Percentiles rank a stretch among this genome's conserved stretches.
phyloP scores from a whole-genome alignment of 2,113 vertebrate species.

The Limnothrissa miodon region DNA sequence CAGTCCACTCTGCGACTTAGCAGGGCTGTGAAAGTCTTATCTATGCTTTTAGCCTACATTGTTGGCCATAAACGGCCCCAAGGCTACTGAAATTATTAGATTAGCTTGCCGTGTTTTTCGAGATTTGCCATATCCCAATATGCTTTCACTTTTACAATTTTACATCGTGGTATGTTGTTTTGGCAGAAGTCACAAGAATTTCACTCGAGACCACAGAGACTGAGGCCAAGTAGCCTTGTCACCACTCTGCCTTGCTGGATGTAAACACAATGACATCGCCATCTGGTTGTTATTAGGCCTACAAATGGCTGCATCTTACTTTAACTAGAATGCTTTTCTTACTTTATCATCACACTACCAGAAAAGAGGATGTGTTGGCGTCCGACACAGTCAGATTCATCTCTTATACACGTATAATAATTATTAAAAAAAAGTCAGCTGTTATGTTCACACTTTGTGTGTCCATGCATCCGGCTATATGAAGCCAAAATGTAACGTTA shows the following conservation, averaged over 20 bases:
- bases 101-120: no score
- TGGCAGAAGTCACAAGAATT: conserved; percentile 11
- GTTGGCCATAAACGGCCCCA: no score
- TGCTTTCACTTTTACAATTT: no score
- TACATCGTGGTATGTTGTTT: neutral
- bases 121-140: no score
- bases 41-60: no score
- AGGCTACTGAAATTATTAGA: no score
- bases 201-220: neutral
- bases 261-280: neutral
- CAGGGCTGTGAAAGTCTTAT: neutral
- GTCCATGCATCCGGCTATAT: neutral
- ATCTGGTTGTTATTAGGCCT: conserved; percentile 17
- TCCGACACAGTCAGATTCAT: neutral
- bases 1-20: neutral
- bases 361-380: neutral
- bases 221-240: neutral
- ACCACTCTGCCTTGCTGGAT: neutral
- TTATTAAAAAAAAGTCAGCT: no score
- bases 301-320: neutral
- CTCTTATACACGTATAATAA: neutral
- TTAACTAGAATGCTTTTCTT: neutral
- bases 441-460: neutral
- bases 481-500: neutral
- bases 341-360: neutral